Base-by-base conservation (phyloP, 1,140 invertebrate genomes). In the Drosophila lacertosa region DNA sequence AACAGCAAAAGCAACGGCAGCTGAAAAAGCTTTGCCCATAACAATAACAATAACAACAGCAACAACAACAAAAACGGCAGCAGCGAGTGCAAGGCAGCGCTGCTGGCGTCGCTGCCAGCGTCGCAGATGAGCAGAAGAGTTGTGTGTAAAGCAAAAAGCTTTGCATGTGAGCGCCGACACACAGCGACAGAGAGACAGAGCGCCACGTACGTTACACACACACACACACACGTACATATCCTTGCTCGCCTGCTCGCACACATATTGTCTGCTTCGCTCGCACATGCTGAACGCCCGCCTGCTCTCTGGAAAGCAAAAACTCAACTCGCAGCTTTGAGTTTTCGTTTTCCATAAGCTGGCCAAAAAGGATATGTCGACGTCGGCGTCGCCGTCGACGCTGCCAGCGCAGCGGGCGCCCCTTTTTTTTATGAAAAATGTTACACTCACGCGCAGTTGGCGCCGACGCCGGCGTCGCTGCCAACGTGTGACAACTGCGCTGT, bases 351-450 rank as follows among this genome's bases (percentile, higher is more conserved):
- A 86, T 86, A 86, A 86, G 82, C 82, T 83, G 80, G 54, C 65
- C 67, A 76, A 86, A 86, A 86, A 83, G 81, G 81, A 88, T 86
- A 86, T 84, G 82, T 86, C 54, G 62, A 74, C 64, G 82, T 16
- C 40, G 62, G 10, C 64, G 47, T 26, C 51, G 71, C 55, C 66
- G 73, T 63, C 58, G 48, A 70, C 67, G 75, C 16, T 40, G 51
- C 5, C 63, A 47, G 54, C 63, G 66, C 67, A 67, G 74, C 68
- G 16, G 55, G 79, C 77, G 81, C 63, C 58, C 64, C 69, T 53
- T 72, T 76, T 76, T 76, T 76, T 74, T 74, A 76, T 76, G 84
- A 86, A 84, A 86, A 86, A 86, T 86, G 82, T 86, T 84, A 84
- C 81, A 84, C 81, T 84, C 81, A 77, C 81, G 81, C 81, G 81